Conservation (phyloP, 2,113 vertebrate species). For the Neoarius graeffei region DNA sequence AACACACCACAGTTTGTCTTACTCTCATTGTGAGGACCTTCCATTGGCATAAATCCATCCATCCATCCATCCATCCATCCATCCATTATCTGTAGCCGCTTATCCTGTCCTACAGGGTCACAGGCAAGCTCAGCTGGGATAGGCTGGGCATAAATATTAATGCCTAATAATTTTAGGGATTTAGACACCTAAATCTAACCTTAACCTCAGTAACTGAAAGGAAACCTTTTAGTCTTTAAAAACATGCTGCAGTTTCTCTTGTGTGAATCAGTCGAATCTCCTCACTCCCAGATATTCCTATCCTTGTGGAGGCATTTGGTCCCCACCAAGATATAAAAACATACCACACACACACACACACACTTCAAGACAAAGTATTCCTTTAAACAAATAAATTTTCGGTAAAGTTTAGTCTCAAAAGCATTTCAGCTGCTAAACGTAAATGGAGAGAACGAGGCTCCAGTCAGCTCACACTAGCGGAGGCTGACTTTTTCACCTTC, state of each 20-base stretch:
- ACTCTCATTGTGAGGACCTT: background rate
- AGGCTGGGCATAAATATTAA: background rate
- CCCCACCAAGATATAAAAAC: background rate
- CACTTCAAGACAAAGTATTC: background rate
- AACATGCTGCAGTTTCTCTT: background rate
- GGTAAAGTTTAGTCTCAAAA: background rate
- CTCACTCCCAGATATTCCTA: background rate
- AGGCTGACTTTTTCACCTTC: slow-evolving; percentile 38
- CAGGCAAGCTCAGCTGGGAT: background rate
- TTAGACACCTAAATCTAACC: background rate
- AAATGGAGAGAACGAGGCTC: background rate
- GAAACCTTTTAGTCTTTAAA: background rate
- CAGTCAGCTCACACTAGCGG: slow-evolving; percentile 16
- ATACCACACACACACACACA: background rate
- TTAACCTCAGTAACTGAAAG: background rate
- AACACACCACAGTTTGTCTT: background rate
- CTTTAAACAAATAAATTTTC: slow-evolving; percentile 20
- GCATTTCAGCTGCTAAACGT: background rate
- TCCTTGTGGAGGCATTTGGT: background rate
- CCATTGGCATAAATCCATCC: background rate
- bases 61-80: no score
- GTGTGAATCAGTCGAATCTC: background rate
- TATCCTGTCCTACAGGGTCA: no score
- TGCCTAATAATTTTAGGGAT: background rate
- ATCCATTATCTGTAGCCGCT: no score